Evolutionary conservation across 2,888 invertebrate genomes (phyloP), one percentile per base, ranked within the genome.

Genomic region (Aelia acuminata): DNA sequence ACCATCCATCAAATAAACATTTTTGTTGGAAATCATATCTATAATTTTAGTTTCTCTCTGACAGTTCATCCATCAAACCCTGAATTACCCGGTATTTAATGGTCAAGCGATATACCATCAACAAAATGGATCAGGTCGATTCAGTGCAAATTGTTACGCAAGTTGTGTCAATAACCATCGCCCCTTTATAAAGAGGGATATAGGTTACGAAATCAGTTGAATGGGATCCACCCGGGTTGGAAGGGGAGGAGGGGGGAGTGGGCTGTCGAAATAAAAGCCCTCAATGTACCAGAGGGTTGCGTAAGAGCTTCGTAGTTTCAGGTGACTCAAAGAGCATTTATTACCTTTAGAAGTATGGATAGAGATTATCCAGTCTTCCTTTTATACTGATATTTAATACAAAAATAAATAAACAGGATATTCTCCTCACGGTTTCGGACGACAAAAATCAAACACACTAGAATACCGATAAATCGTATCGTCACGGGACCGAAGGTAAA

Each of bases 161-260:
- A 80, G 80, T 43, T 80, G 39, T 39, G 80, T 80, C 80, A 80
- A 80, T 80, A 80, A 31, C 63, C 63, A 63, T 63, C 63, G 80
- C 80, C 80, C 43, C 43, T 43, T n/a, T 43, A 80, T 80, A 80
- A 80, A 80, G 80, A 80, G 80, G 80, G 80, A 39, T 80, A 80
- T 80, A 80, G 80, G 80, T 80, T 80, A 80, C 80, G 80, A 80
- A 80, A 80, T 80, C 80, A 39, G 22, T 80, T 80, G 39, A 80
- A 80, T 80, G 80, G 80, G 80, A 80, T 80, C 43, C 43, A 7
- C 43, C 43, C 43, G 43, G 43, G 10, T 10, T 4, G 43, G 43
- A 7, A 10, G 80, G 80, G 39, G 22, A 13, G 80, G 43, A n/a
- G 43, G 18, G 70, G 70, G 57, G 57, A 35, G 75, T 35, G 35